Evolutionary conservation across 2,797 vertebrate genomes (phyloP).

Genomic region (Pangasius djambal): DNA sequence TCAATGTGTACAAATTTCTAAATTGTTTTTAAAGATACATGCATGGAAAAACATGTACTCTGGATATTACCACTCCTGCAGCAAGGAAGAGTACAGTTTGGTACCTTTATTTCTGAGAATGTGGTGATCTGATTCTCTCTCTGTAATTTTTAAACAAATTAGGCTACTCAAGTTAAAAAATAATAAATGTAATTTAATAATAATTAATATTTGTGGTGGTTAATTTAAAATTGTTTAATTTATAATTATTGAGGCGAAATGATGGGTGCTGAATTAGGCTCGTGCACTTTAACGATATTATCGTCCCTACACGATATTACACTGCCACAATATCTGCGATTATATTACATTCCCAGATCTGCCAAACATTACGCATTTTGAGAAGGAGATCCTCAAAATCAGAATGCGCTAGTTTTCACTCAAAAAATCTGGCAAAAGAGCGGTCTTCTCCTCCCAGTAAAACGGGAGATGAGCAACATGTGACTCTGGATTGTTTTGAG

Average conservation of each 20-base stretch:
- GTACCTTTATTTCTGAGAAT: not conserved
- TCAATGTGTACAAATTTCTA: not conserved
- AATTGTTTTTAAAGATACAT: not conserved
- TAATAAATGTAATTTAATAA: too few relatives aligned
- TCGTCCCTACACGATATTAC: not conserved
- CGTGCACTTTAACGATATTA: not conserved
- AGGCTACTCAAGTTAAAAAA: not conserved
- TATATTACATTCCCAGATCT: not conserved
- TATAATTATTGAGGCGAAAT: not conserved
- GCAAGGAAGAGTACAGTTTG: not conserved
- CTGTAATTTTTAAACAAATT: not conserved
- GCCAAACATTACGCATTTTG: not conserved
- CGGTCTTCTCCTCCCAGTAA: not conserved
- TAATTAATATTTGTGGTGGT: not conserved
- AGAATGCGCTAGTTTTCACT: not conserved
- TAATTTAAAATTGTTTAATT: not conserved
- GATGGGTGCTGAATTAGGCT: not conserved
- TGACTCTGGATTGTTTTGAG: not conserved
- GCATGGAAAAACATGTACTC: not conserved
- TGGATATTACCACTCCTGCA: not conserved
- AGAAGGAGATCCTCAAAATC: not conserved
- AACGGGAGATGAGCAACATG: not conserved
- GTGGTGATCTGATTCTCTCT: not conserved
- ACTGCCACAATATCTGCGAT: not conserved
- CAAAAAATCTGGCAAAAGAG: not conserved